A percentile compares a stretch with the other conserved stretches of the same genome.
These are phyloP conservation scores for Dascillus cervinus DNA, from an alignment of 2,888 invertebrate species.

Conservation along the genomic window DNA sequence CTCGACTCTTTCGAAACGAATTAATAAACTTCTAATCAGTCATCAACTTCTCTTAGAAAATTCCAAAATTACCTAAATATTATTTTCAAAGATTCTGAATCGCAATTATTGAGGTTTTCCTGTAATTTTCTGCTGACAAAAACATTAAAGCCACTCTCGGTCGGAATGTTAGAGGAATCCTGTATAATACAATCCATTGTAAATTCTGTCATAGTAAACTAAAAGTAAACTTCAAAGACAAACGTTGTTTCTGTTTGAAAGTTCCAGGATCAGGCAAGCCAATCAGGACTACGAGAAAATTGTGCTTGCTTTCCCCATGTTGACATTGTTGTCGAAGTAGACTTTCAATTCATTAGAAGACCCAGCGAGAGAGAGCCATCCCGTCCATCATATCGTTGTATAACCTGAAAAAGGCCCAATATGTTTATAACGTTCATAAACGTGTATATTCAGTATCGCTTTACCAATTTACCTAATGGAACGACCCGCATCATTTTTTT, in stretches of 20 bases:
- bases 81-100: too few species aligned
- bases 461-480: conserved; percentile 17
- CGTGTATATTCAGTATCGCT: conserved; percentile 24
- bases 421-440: conserved; percentile 29
- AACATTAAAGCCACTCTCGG: too few species aligned
- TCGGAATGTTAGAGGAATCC: too few species aligned
- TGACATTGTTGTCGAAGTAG: conserved; percentile 42
- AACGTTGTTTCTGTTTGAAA: conserved; percentile 34
- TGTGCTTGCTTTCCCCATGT: conserved; percentile 32
- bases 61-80: too few species aligned
- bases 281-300: conserved; percentile 38
- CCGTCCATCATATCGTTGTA: conserved; percentile 25
- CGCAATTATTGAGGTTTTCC: too few species aligned
- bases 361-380: conserved; percentile 6
- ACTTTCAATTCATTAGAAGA: conserved; percentile 41
- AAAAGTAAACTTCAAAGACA: conserved; percentile 41
- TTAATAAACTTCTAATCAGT: too few species aligned
- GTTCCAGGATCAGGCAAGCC: conserved; percentile 29
- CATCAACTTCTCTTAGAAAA: too few species aligned
- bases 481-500: too few species aligned
- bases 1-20: too few species aligned
- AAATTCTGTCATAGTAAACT: conserved; percentile 37
- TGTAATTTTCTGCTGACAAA: too few species aligned
- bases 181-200: too few species aligned
- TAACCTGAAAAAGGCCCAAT: conserved; percentile 31